Conservation (phyloP, 2,113 vertebrate species). For the Engystomops pustulosus region DNA sequence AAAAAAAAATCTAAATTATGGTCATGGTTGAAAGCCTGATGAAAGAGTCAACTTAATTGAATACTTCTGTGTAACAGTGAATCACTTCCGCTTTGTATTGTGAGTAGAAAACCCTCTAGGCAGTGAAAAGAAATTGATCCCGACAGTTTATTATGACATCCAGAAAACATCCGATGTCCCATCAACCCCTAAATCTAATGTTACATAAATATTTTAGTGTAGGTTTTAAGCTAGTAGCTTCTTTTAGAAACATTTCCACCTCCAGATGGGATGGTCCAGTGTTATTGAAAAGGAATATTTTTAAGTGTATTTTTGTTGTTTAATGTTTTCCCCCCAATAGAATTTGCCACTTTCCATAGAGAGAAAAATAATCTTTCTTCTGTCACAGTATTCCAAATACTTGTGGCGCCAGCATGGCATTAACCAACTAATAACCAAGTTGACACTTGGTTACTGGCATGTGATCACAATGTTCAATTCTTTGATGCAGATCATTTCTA, state of each 20-base stretch:
- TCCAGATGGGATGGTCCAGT: background rate
- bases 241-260: background rate
- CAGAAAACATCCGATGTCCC: background rate
- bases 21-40: background rate
- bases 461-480: too few species aligned
- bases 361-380: too few species aligned
- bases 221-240: background rate
- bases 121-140: conserved; percentile 5
- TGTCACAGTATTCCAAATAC: too few species aligned
- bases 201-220: background rate
- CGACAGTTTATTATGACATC: conserved; percentile 15
- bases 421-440: too few species aligned
- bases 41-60: background rate
- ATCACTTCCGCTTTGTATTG: background rate
- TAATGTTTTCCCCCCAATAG: too few species aligned
- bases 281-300: too few species aligned
- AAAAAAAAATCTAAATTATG: conserved; percentile 1
- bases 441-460: too few species aligned
- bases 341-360: too few species aligned
- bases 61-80: conserved; percentile 1
- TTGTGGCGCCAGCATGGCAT: too few species aligned
- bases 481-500: too few species aligned
- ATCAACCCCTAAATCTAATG: background rate
- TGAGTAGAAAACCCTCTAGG: background rate
- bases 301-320: too few species aligned